Evolutionary conservation across 2,113 vertebrate species (phyloP).

Genomic region (Vombatus ursinus): DNA sequence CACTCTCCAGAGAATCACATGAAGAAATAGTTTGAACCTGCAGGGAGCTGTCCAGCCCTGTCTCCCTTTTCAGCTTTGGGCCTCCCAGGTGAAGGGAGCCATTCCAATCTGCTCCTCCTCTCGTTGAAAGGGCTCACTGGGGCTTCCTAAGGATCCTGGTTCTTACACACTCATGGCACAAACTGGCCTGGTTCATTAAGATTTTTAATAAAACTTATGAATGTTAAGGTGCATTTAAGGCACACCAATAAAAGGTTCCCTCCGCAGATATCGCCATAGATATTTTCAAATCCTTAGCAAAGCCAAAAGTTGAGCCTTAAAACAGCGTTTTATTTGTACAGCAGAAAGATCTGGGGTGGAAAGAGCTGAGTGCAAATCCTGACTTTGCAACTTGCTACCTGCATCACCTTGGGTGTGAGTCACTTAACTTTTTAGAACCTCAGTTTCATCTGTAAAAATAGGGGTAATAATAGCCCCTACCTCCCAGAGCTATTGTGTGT

Average conservation of each 20-base stretch:
- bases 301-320: background rate
- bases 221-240: background rate
- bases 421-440: background rate
- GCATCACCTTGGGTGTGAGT: background rate
- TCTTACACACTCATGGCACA: background rate
- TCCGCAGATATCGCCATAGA: background rate
- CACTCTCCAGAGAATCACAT: background rate
- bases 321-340: background rate
- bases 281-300: background rate
- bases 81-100: background rate
- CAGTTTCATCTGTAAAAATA: background rate
- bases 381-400: background rate
- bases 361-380: background rate
- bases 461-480: too few species aligned
- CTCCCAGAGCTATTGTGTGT: too few species aligned
- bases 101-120: background rate
- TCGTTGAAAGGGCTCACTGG: background rate
- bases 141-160: background rate
- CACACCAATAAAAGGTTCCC: background rate
- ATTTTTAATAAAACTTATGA: background rate
- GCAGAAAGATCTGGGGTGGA: background rate
- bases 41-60: background rate
- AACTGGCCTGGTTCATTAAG: background rate
- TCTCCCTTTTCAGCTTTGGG: too few species aligned
- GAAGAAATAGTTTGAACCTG: background rate